Evolutionary conservation across 2,797 vertebrate genomes (phyloP).

Genomic region (Babyrousa celebensis): DNA sequence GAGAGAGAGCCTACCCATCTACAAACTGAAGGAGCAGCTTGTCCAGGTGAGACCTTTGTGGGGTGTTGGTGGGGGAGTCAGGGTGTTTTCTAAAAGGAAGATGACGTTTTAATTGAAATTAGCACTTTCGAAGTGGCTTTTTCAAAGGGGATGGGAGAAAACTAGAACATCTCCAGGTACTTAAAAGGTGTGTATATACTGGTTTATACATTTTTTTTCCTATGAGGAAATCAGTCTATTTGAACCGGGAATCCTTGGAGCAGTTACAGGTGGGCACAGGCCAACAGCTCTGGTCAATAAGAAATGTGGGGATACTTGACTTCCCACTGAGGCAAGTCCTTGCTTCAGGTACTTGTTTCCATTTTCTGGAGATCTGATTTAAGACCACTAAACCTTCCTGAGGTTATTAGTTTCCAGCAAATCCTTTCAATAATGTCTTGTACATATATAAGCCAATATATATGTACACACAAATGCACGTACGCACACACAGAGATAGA

Average conservation of each 20-base stretch:
- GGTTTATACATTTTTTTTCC: neutral
- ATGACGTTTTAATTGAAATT: neutral
- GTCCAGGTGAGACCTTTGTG: conserved; percentile 93
- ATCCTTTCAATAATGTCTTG: neutral
- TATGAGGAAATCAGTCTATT: neutral
- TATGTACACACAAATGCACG: neutral
- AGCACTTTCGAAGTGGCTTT: conserved; percentile 45
- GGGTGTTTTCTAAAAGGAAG: neutral
- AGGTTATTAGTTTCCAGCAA: neutral
- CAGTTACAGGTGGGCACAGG: neutral
- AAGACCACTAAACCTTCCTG: neutral
- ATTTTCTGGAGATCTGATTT: neutral
- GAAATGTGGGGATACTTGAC: neutral
- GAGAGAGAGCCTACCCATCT: conserved; percentile 98
- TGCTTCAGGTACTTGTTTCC: neutral
- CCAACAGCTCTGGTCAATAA: neutral
- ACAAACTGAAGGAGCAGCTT: conserved; percentile 98
- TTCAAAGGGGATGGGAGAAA: neutral
- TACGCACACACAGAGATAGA: no score
- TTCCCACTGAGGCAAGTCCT: neutral
- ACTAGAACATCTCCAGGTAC: neutral
- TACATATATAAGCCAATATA: neutral
- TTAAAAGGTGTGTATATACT: neutral
- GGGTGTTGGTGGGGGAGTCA: neutral
- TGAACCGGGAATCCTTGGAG: neutral